phyloP scores from a whole-genome alignment of 2,888 invertebrate species.

The Danaus chrysippus region DNA sequence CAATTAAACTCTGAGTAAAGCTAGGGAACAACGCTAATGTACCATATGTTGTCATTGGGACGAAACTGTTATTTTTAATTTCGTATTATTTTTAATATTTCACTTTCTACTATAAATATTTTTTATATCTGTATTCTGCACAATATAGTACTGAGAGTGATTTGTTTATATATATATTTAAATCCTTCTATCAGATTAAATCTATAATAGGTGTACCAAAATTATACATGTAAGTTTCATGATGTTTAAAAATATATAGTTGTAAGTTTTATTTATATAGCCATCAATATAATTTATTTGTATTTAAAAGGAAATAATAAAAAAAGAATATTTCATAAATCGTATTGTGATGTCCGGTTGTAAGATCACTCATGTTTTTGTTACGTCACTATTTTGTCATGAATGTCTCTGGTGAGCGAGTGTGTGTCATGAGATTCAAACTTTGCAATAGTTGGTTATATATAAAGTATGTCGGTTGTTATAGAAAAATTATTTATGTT shows the following conservation, averaged over 20 bases:
- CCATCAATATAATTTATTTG: conserved; percentile 1
- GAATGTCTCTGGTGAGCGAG: neutral
- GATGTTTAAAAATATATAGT: neutral
- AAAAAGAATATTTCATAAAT: too few species aligned
- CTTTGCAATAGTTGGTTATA: neutral
- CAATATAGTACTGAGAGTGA: neutral
- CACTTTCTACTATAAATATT: conserved; percentile 3
- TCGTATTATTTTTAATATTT: conserved; percentile 11
- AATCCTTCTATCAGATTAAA: conserved; percentile 21
- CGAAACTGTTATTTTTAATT: conserved; percentile 45
- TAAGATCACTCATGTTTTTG: neutral
- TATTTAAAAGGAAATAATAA: neutral
- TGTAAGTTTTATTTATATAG: neutral
- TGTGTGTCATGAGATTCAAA: neutral
- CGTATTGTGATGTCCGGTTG: neutral
- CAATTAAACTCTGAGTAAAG: conserved; percentile 71
- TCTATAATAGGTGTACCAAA: conserved; percentile 23
- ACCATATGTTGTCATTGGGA: conserved; percentile 46
- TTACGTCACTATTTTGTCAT: neutral
- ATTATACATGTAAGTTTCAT: conserved; percentile 12
- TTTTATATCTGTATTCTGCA: conserved; percentile 4
- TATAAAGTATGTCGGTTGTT: neutral
- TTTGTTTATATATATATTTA: conserved; percentile 10
- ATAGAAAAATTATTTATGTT: conserved; percentile 11
- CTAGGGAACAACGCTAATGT: conserved; percentile 55